A percentile compares a stretch with the other conserved stretches of the same genome.
Conservation (phyloP, 2,113 vertebrate genomes). For the Tonatia bakeri region DNA sequence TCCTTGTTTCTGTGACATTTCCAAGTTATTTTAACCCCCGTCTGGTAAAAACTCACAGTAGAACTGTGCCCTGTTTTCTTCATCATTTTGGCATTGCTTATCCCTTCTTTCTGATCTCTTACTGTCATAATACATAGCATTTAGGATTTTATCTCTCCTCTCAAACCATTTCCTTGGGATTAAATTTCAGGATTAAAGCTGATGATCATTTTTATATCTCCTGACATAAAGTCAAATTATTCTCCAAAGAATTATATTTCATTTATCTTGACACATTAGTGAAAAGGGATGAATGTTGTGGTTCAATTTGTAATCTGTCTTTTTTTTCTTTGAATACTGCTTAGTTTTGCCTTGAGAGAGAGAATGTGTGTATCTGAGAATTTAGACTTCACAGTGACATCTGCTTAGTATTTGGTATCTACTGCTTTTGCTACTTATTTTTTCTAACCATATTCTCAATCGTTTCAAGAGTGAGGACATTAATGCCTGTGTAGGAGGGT, state of each 20-base stretch:
- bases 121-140: neutral
- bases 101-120: neutral
- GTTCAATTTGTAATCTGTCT: neutral
- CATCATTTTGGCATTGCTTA: neutral
- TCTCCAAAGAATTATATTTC: constrained; percentile 12
- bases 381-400: neutral
- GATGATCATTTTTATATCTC: neutral
- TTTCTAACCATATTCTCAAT: neutral
- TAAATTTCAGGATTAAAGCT: neutral
- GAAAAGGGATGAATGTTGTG: neutral
- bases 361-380: neutral
- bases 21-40: neutral
- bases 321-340: neutral
- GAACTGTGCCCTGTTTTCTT: neutral
- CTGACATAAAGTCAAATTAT: constrained; percentile 5
- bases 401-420: neutral
- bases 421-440: neutral
- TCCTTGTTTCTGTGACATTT: neutral
- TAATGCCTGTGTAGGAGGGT: neutral
- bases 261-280: neutral
- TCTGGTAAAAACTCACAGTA: neutral
- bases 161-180: neutral
- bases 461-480: constrained; percentile 8
- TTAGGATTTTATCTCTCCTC: neutral
- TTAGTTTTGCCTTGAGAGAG: neutral